phyloP scores from a whole-genome alignment of 2,888 invertebrate genomes.

The Cybosia mesomella region DNA sequence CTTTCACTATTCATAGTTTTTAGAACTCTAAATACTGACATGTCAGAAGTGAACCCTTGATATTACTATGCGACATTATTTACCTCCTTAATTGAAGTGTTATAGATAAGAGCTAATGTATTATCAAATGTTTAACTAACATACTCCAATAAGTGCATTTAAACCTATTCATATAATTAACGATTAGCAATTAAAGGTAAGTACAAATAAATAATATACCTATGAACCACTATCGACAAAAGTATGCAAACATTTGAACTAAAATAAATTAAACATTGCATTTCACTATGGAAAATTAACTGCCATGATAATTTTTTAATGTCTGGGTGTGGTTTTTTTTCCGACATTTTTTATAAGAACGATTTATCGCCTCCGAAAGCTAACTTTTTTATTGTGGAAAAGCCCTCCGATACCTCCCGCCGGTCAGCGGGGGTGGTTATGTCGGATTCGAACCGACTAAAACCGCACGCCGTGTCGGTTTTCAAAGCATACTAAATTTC shows the following conservation, averaged over 20 bases:
- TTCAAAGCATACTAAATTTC: no score
- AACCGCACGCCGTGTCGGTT: no score
- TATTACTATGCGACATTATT: not conserved
- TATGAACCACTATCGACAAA: not conserved
- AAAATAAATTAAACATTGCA: not conserved
- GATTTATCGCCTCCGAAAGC: no score
- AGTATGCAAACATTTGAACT: not conserved
- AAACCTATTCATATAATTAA: not conserved
- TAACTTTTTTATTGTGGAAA: no score
- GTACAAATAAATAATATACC: slow-evolving; percentile 1
- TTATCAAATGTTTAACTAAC: not conserved
- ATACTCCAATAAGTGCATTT: not conserved
- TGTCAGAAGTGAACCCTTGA: slow-evolving; percentile 1
- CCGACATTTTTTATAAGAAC: no score
- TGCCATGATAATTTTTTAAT: not conserved
- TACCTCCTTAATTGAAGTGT: not conserved
- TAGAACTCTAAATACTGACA: slow-evolving; percentile 20
- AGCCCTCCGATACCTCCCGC: no score
- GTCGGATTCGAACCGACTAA: no score
- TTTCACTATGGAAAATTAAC: not conserved
- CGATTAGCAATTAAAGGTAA: slow-evolving; percentile 8
- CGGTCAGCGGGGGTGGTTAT: no score
- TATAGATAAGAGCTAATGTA: not conserved
- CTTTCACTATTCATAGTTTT: slow-evolving; percentile 21
- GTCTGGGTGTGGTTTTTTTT: no score